Percentiles rank a stretch among this genome's conserved stretches.
phyloP scores from a whole-genome alignment of 2,888 invertebrate genomes.

The Arrhopalites spinosus region DNA sequence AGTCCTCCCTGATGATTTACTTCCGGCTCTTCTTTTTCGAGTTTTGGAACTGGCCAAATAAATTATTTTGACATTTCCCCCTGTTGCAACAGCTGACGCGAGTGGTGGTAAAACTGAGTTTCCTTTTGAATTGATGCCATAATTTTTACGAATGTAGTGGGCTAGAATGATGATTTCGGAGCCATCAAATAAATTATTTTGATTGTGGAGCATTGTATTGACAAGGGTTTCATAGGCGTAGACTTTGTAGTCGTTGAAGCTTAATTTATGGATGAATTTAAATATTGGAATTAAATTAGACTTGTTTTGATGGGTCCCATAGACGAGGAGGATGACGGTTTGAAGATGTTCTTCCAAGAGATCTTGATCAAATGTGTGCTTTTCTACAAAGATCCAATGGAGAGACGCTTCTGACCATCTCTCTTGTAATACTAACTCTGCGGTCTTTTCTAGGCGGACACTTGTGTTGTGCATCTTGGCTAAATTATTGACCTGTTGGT shows the following conservation, averaged over 20 bases:
- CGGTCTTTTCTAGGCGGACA: slow-evolving; percentile 6
- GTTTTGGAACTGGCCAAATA: neutral
- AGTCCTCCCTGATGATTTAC: neutral
- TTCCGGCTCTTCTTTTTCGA: neutral
- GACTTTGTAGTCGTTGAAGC: slow-evolving; percentile 32
- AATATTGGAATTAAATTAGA: slow-evolving; percentile 17
- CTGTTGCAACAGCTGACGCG: neutral
- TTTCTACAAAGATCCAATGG: slow-evolving; percentile 29
- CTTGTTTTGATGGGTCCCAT: neutral
- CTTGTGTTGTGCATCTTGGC: slow-evolving; percentile 19
- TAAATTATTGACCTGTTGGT: neutral
- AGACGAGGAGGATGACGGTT: slow-evolving; percentile 14
- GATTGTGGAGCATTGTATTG: neutral
- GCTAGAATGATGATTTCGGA: slow-evolving; percentile 29
- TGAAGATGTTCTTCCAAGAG: neutral
- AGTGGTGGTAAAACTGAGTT: neutral
- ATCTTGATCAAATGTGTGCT: slow-evolving; percentile 18
- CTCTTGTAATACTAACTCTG: slow-evolving; percentile 20
- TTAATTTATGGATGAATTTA: slow-evolving; percentile 30
- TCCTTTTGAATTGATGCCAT: slow-evolving; percentile 18
- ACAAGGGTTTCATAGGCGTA: slow-evolving; percentile 27
- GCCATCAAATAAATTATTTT: slow-evolving; percentile 16
- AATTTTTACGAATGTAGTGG: neutral
- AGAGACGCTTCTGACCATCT: slow-evolving; percentile 23
- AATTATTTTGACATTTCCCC: neutral